These are phyloP conservation scores for Xestia c-nigrum DNA, from an alignment of 2,888 invertebrate genomes.

Conservation along the genomic window DNA sequence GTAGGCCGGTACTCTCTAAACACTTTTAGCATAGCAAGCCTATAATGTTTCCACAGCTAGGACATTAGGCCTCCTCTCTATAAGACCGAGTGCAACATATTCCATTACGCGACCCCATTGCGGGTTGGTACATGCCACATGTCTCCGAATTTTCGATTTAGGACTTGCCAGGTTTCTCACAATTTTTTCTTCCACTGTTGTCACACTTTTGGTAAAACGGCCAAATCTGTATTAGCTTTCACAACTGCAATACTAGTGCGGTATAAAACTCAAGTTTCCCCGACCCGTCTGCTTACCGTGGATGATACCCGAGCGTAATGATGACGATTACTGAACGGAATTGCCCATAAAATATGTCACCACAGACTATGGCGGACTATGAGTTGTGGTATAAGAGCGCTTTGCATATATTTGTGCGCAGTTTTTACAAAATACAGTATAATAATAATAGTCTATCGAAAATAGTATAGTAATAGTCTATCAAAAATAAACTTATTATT, in stretches of 20 bases:
- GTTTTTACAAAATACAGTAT: too few relatives aligned
- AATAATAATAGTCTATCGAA: too few relatives aligned
- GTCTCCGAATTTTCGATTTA: neutral
- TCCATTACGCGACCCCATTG: neutral
- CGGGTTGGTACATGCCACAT: neutral
- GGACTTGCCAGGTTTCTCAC: neutral
- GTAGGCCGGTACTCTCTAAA: neutral
- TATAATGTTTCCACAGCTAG: neutral
- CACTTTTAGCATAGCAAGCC: neutral
- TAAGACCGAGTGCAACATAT: neutral
- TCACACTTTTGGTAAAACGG: neutral
- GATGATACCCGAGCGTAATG: slow-evolving; percentile 60
- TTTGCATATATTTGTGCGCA: neutral
- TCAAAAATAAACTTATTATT: too few relatives aligned
- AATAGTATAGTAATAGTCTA: too few relatives aligned
- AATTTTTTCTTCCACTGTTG: neutral
- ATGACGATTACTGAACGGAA: slow-evolving; percentile 59
- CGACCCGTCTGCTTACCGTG: slow-evolving; percentile 15
- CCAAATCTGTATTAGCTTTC: neutral
- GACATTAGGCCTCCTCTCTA: neutral
- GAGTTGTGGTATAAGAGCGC: neutral
- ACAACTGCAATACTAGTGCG: slow-evolving; percentile 40
- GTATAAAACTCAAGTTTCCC: slow-evolving; percentile 45
- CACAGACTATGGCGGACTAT: slow-evolving; percentile 2
- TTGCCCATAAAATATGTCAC: slow-evolving; percentile 65